phyloP scores from a whole-genome alignment of 1,140 invertebrate species.

The Bombus consobrinus region DNA sequence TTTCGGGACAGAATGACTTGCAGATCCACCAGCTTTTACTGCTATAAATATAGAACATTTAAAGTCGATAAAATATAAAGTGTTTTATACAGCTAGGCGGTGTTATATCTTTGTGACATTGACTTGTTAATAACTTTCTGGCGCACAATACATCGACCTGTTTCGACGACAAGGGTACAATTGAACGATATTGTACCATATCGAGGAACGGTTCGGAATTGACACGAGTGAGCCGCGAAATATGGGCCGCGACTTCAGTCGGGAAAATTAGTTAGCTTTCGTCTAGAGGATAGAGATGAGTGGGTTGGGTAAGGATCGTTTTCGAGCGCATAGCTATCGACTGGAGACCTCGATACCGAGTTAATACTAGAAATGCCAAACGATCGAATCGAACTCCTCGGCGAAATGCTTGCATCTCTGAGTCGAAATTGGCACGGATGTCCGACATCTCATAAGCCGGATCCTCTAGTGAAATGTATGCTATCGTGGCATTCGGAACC shows the following conservation, averaged over 20 bases:
- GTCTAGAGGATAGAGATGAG: background rate
- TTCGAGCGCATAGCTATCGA: slow-evolving; percentile 23
- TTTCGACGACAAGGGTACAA: no score
- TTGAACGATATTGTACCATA: no score
- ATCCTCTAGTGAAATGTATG: slow-evolving; percentile 40
- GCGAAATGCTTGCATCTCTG: slow-evolving; percentile 37
- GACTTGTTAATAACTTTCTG: no score
- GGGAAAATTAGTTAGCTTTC: slow-evolving; percentile 23
- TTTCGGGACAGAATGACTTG: no score
- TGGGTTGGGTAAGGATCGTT: background rate
- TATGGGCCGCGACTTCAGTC: background rate
- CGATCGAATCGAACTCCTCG: slow-evolving; percentile 41
- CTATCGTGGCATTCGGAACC: slow-evolving; percentile 23
- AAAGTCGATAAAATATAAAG: no score
- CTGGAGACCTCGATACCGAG: slow-evolving; percentile 15
- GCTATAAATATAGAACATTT: no score
- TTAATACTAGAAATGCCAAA: slow-evolving; percentile 53
- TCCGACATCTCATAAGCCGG: slow-evolving; percentile 47
- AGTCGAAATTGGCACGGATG: slow-evolving; percentile 46
- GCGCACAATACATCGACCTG: no score
- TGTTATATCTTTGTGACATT: no score
- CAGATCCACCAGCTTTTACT: no score
- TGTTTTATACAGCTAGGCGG: no score
- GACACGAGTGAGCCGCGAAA: background rate
- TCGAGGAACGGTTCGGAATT: background rate